Base-by-base conservation (phyloP, 2,113 vertebrate species). In the Paralichthys olivaceus region DNA sequence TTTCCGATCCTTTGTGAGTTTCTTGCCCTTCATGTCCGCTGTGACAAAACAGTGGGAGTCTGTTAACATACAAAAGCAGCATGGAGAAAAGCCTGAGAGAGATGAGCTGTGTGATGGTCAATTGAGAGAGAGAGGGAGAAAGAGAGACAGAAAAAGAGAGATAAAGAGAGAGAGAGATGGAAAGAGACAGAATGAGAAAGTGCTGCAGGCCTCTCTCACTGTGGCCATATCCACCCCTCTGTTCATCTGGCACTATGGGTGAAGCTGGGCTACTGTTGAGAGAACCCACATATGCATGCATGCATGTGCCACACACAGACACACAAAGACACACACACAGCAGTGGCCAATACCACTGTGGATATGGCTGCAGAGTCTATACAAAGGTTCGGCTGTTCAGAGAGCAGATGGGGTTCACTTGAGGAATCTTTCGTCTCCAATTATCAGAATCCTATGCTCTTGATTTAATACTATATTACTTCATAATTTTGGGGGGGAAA, bases 21-120 rank as follows among this genome's bases (percentile, higher is more conserved):
- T 68, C 58, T 81, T 59, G 70, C 85, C 82, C 84, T 84, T 79
- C 75, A 74, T 81, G 81, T 77, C 80, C 84, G 81, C 72, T 76
- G 63, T n/a, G 77, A 43, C n/a, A 55, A 34, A 75, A 25, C 70
- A 17, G 84, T 56, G 26, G 88, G 84, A 28, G 55, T 43, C 57
- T 73, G 87, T 74, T 84, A 79, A 78, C 73, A 77, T 79, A 78
- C 58, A 80, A 77, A 73, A 69, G 56, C 75, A 85, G 86, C 75
- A 58, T 82, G 81, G 69, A 75, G 72, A 58, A 69, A 77, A 72
- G 26, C 3, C 61, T 40, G 62, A 61, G 72, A 73, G 74, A 75
- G 56, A 26, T 54, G 56, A 72, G 49, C 9, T 63, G 26, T 55
- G 64, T 61, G 69, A 81, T 79, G 79, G 74, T 84, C 74, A 75